Evolutionary conservation across 2,113 vertebrate species (phyloP), one percentile per base, ranked within the genome.

Genomic region (Girardinichthys multiradiatus): DNA sequence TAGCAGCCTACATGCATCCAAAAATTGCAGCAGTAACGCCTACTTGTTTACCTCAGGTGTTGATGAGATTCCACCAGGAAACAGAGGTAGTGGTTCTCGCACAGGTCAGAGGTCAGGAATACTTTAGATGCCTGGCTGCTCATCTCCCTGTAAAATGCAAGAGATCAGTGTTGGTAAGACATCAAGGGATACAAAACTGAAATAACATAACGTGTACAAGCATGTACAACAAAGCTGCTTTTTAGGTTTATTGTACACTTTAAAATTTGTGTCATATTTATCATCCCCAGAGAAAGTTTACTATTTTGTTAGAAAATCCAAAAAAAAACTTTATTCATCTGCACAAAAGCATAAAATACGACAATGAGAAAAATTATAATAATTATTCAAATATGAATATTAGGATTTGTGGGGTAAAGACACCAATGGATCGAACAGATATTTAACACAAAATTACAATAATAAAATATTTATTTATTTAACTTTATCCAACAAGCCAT

Each of bases 61-160:
- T 98, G 95, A 82, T 97, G 96, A 15, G 97, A 96, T 84, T 99
- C 98, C 76, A 99, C 95, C 58, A 99, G 87, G 86, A 98, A 98
- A 81, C 98, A 99, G 69, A 99, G 88, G 79, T 96, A 99, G 57
- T 91, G 95, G 81, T 97, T 98, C 64, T 98, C 97, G 87, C 97
- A 99, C 7, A 99, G 90, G 82, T 99, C 98, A 8, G 96, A 94
- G 26, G 95, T 97, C 90, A 98, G 94, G 83, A 99, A 99, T 21
- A 98, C 96, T 93, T 99, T 99, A 0, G 96, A 95, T 0, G 98
- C 96, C 77, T 97, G 97, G 85, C 96, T 96, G 88, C 95, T 98
- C 93, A 96, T 97, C 91, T 98, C 96, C 85, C 98, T 99, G 80
- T 1, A 82, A 84, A 64, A 2, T 19, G 57, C 24, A 65, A 54